phyloP scores from a whole-genome alignment of 2,888 invertebrate genomes.

The Watsonalla binaria region DNA sequence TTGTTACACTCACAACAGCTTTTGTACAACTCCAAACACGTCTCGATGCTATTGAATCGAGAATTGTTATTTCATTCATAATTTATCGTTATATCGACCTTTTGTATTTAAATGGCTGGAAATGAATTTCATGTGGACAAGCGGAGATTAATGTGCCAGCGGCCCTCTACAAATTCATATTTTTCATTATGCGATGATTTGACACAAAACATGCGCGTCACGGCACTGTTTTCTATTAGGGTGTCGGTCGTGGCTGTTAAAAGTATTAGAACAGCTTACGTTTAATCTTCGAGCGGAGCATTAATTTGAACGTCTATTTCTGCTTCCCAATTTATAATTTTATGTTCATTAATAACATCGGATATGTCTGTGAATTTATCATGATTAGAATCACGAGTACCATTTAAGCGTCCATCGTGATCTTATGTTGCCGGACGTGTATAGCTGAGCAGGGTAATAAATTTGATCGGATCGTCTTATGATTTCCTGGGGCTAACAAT shows the following conservation, averaged over 20 bases:
- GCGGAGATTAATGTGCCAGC: conserved; percentile 51
- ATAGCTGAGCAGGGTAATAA: conserved; percentile 45
- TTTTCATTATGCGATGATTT: conserved; percentile 67
- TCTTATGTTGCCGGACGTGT: conserved; percentile 30
- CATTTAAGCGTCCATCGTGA: conserved; percentile 27
- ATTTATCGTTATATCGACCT: conserved; percentile 69
- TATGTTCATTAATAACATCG: conserved; percentile 15
- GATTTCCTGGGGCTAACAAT: conserved; percentile 58
- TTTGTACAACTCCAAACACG: conserved; percentile 56
- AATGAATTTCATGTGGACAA: conserved; percentile 54
- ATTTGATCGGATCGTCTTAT: conserved; percentile 54
- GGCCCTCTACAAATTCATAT: conserved; percentile 54
- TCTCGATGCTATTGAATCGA: conserved; percentile 46
- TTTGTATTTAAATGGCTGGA: conserved; percentile 66
- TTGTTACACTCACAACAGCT: conserved; percentile 58
- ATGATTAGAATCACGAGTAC: conserved; percentile 29
- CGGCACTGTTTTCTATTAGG: conserved; percentile 53
- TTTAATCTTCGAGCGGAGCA: conserved; percentile 9
- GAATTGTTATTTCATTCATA: conserved; percentile 68
- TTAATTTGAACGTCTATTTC: conserved; percentile 7
- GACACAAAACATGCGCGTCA: conserved; percentile 63
- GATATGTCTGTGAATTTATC: conserved; percentile 20
- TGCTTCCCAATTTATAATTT: conserved; percentile 6
- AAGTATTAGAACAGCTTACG: conserved; percentile 25
- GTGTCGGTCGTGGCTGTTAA: conserved; percentile 31